Conservation (phyloP, 2,113 vertebrate species). For the Dipodomys stephensi region DNA sequence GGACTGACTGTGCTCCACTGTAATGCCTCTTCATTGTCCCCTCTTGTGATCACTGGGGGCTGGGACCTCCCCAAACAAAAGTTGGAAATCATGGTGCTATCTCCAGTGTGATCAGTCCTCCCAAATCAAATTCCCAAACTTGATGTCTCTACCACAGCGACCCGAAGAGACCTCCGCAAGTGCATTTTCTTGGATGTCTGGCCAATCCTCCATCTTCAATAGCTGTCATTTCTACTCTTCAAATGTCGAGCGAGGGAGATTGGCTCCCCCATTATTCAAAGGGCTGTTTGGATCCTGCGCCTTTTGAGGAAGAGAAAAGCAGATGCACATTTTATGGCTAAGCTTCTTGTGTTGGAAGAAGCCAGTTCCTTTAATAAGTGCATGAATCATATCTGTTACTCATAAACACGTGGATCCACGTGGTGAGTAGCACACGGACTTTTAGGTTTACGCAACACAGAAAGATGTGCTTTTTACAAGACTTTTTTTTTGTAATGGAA, state of each 20-base stretch:
- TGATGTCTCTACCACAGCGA: not conserved
- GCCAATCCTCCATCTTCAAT: not conserved
- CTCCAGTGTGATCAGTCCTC: not conserved
- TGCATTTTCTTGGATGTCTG: not conserved
- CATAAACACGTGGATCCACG: not conserved
- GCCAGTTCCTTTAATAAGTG: not conserved
- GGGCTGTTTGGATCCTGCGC: not conserved
- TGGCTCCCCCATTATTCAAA: slow-evolving; percentile 9
- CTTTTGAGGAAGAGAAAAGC: not conserved
- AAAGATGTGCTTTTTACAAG: not conserved
- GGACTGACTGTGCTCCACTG: not conserved
- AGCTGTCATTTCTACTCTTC: not conserved
- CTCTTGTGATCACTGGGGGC: not conserved
- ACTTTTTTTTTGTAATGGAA: not conserved
- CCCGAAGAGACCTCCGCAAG: too few relatives aligned
- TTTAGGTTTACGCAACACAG: not conserved
- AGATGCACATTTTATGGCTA: not conserved
- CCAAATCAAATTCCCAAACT: not conserved
- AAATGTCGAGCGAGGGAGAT: not conserved
- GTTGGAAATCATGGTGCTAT: not conserved
- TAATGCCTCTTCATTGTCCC: not conserved
- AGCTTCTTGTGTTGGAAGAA: not conserved
- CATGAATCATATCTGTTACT: not conserved
- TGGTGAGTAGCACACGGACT: not conserved
- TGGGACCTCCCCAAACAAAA: not conserved